Evolutionary conservation across 2,888 invertebrate species (phyloP).

Genomic region (Spatulosminthurus flaviceps): DNA sequence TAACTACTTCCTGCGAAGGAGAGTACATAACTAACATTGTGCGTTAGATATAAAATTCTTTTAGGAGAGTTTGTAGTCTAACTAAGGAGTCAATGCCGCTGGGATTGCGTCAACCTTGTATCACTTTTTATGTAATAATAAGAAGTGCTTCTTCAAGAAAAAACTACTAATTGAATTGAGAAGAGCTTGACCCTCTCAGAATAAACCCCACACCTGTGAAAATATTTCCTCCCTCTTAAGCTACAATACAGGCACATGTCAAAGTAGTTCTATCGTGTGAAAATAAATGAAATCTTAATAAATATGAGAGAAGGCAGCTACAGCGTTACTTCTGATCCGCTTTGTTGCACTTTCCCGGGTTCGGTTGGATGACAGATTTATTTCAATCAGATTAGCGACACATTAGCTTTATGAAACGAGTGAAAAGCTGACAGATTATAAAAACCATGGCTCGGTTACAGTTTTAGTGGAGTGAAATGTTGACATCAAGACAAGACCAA

Average conservation of each 20-base stretch:
- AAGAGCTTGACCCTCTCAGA: slow-evolving; percentile 1
- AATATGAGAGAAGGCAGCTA: not conserved
- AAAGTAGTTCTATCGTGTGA: not conserved
- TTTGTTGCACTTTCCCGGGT: slow-evolving; percentile 40
- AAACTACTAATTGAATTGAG: not conserved
- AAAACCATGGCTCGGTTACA: slow-evolving; percentile 8
- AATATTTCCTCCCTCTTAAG: not conserved
- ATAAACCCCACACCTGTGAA: slow-evolving; percentile 2
- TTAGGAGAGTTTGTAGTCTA: no score
- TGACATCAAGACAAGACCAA: not conserved
- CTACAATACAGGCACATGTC: not conserved
- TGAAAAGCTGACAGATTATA: slow-evolving; percentile 46
- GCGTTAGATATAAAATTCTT: no score
- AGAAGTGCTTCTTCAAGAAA: not conserved
- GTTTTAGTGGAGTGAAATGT: slow-evolving; percentile 2
- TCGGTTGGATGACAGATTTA: slow-evolving; percentile 38
- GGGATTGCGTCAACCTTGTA: no score
- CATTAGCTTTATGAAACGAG: slow-evolving; percentile 46
- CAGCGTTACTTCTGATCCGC: slow-evolving; percentile 35
- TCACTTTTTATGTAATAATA: slow-evolving; percentile 2
- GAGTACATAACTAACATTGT: no score
- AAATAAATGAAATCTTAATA: not conserved
- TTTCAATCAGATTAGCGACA: slow-evolving; percentile 49
- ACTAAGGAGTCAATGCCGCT: no score
- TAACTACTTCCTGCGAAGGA: no score